phyloP scores from a whole-genome alignment of 2,113 vertebrate genomes.

The Recurvirostra avosetta region DNA sequence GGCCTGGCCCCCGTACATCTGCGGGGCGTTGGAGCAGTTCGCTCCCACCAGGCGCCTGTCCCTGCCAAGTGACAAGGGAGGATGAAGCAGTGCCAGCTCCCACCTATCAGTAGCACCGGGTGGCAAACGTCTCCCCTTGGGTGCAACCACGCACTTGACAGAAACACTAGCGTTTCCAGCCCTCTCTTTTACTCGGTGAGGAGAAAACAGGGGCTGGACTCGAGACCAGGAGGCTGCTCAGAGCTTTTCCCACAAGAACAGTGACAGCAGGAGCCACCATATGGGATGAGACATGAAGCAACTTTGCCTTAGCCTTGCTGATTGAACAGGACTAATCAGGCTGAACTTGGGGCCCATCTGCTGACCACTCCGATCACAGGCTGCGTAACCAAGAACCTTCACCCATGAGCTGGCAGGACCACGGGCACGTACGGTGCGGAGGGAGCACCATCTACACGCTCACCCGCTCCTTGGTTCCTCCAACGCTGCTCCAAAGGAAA shows the following conservation, averaged over 20 bases:
- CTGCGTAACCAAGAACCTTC: background rate
- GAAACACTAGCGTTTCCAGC: background rate
- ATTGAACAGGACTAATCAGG: slow-evolving; percentile 9
- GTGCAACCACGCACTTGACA: background rate
- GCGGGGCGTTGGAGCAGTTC: background rate
- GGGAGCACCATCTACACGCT: background rate
- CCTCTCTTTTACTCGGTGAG: background rate
- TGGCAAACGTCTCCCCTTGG: background rate
- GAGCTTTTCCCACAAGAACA: background rate
- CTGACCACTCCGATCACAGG: background rate
- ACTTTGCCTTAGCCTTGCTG: slow-evolving; percentile 1
- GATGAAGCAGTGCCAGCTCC: background rate
- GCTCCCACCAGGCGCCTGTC: background rate
- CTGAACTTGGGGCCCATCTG: slow-evolving; percentile 29
- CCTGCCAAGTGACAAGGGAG: background rate
- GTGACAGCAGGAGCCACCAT: slow-evolving; percentile 43
- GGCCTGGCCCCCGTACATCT: background rate
- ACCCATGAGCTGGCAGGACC: background rate
- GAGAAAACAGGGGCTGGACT: background rate
- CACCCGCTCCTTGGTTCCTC: background rate
- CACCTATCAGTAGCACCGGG: fast-evolving
- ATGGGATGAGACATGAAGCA: slow-evolving; percentile 19
- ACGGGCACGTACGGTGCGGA: fast-evolving
- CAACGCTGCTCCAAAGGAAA: background rate
- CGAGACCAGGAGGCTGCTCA: background rate